Conservation (phyloP, 2,797 vertebrate species). For the Muscicapa comitata region DNA sequence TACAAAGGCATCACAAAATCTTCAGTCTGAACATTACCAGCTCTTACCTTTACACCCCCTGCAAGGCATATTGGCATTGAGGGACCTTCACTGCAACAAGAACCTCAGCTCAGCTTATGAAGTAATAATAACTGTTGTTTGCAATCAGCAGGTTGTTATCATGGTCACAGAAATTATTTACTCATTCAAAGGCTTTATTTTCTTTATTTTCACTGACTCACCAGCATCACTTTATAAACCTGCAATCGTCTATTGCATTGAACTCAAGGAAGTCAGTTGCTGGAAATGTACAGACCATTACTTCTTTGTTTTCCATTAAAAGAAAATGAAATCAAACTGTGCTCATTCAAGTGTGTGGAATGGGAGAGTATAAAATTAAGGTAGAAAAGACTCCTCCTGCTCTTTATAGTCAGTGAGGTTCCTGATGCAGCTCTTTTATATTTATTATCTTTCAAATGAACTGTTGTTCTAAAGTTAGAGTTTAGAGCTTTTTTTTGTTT, state of each 20-base stretch:
- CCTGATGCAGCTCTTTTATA: constrained; percentile 16
- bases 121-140: background rate
- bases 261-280: constrained; percentile 4
- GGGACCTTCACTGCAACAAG: background rate
- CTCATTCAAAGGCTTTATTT: background rate
- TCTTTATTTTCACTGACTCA: background rate
- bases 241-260: constrained; percentile 11
- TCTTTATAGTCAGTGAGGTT: background rate
- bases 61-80: background rate
- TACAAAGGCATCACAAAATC: background rate
- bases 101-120: background rate
- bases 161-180: background rate
- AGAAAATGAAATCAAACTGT: constrained; percentile 56
- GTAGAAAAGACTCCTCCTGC: constrained; percentile 13
- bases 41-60: background rate
- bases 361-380: constrained; percentile 27
- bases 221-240: background rate
- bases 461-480: background rate
- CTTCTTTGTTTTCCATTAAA: constrained; percentile 51
- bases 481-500: background rate
- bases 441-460: constrained; percentile 14
- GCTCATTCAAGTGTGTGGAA: constrained; percentile 26
- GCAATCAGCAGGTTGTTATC: background rate
- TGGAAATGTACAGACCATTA: constrained; percentile 42
- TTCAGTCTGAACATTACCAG: background rate